phyloP scores from a whole-genome alignment of 2,888 invertebrate genomes.

The Conops quadrifasciatus region DNA sequence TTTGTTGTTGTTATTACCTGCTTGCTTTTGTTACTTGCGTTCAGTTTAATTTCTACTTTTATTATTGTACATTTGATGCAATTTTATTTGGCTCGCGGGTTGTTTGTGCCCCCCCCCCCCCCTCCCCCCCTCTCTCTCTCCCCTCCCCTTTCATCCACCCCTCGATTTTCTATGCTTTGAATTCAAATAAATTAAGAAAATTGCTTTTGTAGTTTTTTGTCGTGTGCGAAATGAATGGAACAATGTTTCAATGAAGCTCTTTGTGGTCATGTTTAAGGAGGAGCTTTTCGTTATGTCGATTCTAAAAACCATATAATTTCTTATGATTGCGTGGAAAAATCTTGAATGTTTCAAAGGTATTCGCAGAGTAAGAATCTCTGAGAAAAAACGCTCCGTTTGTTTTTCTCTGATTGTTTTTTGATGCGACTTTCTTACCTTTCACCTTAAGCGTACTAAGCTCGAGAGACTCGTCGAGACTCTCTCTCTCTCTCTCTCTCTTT shows the following conservation, averaged over 20 bases:
- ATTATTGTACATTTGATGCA: constrained; percentile 37
- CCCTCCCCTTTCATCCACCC: not conserved
- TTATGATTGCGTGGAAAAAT: too few relatives aligned
- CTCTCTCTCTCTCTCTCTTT: not conserved
- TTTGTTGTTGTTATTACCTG: not conserved
- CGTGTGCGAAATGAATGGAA: constrained; percentile 7
- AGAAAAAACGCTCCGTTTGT: too few relatives aligned
- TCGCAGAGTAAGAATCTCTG: too few relatives aligned
- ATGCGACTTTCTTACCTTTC: too few relatives aligned
- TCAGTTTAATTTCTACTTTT: constrained; percentile 38
- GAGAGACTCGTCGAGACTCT: not conserved
- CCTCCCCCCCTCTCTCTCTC: not conserved
- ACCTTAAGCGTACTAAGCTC: too few relatives aligned
- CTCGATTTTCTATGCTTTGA: constrained; percentile 17
- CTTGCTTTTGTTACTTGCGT: not conserved
- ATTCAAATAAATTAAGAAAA: constrained; percentile 20
- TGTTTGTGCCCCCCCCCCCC: constrained; percentile 20
- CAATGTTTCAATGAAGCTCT: not conserved
- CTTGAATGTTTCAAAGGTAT: too few relatives aligned
- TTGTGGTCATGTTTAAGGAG: too few relatives aligned
- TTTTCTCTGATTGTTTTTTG: too few relatives aligned
- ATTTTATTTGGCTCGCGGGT: constrained; percentile 36
- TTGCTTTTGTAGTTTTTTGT: not conserved
- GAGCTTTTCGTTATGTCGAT: too few relatives aligned
- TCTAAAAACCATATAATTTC: too few relatives aligned